Evolutionary conservation across 1,140 invertebrate species (phyloP).

Genomic region (Macrosteles quadrilineatus): DNA sequence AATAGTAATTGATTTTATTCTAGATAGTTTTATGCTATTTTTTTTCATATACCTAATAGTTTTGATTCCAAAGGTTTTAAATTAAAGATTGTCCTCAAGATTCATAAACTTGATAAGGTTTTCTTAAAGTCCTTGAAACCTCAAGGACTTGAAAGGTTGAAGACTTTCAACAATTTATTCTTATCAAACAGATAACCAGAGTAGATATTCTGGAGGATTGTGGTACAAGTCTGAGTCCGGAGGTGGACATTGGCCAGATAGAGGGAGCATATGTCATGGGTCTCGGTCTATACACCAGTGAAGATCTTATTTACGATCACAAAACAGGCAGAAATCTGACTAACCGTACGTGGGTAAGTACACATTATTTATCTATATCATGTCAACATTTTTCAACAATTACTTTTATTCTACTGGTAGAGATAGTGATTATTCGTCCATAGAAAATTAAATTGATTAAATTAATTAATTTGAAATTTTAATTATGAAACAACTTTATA

Average conservation of each 20-base stretch:
- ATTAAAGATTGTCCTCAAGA: too few relatives aligned
- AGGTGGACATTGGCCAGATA: constrained; percentile 82
- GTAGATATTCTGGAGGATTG: constrained; percentile 77
- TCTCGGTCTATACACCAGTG: constrained; percentile 76
- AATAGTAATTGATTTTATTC: too few relatives aligned
- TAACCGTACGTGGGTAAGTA: constrained; percentile 71
- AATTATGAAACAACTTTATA: too few relatives aligned
- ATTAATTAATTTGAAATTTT: neutral
- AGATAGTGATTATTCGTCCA: neutral
- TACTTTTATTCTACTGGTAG: neutral
- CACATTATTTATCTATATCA: neutral
- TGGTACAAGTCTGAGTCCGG: constrained; percentile 72
- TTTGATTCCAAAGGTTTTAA: too few relatives aligned
- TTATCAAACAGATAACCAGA: constrained; percentile 60
- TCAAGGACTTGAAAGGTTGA: too few relatives aligned
- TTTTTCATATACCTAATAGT: too few relatives aligned
- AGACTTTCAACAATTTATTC: too few relatives aligned
- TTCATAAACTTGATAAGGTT: too few relatives aligned
- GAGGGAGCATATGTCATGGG: constrained; percentile 90
- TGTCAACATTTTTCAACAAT: neutral
- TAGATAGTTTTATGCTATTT: too few relatives aligned
- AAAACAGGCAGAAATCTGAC: constrained; percentile 68
- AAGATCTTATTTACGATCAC: constrained; percentile 68
- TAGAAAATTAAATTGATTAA: neutral
- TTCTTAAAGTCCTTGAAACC: too few relatives aligned